Conservation (phyloP, 2,888 invertebrate species). For the Amiota minor region DNA sequence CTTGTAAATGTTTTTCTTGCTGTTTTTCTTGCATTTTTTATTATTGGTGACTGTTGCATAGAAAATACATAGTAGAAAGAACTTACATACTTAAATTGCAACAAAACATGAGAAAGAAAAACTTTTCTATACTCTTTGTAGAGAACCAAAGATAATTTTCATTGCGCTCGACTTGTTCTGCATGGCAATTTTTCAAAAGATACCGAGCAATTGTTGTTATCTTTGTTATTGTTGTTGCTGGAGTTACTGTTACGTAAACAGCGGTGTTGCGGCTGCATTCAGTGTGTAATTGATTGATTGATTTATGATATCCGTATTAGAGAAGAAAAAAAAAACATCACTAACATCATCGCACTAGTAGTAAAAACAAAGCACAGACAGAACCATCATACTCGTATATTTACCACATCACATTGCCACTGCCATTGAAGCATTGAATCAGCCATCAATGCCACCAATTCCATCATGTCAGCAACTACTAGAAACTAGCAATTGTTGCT, state of each 20-base stretch:
- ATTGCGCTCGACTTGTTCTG: background rate
- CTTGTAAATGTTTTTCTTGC: background rate
- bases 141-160: slow-evolving; percentile 20
- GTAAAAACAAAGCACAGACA: background rate
- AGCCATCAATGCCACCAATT: background rate
- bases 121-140: background rate
- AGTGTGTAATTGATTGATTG: slow-evolving; percentile 29
- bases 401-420: background rate
- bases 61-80: no score
- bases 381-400: background rate
- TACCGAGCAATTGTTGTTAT: background rate
- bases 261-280: slow-evolving; percentile 1
- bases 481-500: slow-evolving; percentile 13
- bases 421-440: no score
- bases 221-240: background rate
- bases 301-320: slow-evolving; percentile 25
- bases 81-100: no score
- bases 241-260: slow-evolving; percentile 18
- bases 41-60: no score
- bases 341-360: background rate
- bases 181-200: slow-evolving; percentile 8
- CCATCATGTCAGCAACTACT: background rate
- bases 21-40: background rate
- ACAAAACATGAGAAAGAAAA: no score
- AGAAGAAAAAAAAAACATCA: background rate